These are phyloP conservation scores for Sinella curviseta DNA, from an alignment of 1,140 invertebrate genomes.

Conservation along the genomic window DNA sequence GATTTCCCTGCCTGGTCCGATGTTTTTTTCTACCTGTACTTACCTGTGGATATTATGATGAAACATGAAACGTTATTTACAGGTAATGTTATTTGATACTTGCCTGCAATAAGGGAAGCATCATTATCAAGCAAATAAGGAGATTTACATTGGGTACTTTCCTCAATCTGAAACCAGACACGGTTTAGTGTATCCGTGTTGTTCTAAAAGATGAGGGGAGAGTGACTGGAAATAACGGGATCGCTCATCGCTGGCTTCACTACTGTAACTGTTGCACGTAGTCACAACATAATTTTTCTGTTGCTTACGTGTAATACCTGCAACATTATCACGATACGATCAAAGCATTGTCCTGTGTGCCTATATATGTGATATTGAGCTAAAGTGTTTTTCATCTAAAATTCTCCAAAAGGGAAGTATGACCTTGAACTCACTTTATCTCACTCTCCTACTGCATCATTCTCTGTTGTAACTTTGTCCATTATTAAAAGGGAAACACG, in stretches of 20 bases:
- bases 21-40: too few relatives aligned
- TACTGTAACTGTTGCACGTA: too few relatives aligned
- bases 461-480: neutral
- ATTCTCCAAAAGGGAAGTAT: neutral
- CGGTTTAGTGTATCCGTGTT: neutral
- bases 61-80: too few relatives aligned
- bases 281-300: too few relatives aligned
- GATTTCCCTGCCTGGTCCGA: too few relatives aligned
- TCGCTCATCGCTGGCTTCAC: too few relatives aligned
- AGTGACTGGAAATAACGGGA: constrained; percentile 5
- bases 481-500: neutral
- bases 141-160: neutral
- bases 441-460: neutral
- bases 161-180: too few relatives aligned
- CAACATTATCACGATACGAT: too few relatives aligned
- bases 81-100: too few relatives aligned
- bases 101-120: neutral
- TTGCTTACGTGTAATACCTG: too few relatives aligned
- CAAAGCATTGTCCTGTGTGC: neutral
- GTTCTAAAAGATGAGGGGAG: neutral
- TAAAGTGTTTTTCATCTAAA: neutral
- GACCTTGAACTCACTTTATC: constrained; percentile 9
- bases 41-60: too few relatives aligned
- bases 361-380: neutral
- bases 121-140: constrained; percentile 6